Percentiles rank a stretch among this genome's conserved stretches.
phyloP scores from a whole-genome alignment of 2,797 vertebrate species.

The Rhincodon typus region DNA sequence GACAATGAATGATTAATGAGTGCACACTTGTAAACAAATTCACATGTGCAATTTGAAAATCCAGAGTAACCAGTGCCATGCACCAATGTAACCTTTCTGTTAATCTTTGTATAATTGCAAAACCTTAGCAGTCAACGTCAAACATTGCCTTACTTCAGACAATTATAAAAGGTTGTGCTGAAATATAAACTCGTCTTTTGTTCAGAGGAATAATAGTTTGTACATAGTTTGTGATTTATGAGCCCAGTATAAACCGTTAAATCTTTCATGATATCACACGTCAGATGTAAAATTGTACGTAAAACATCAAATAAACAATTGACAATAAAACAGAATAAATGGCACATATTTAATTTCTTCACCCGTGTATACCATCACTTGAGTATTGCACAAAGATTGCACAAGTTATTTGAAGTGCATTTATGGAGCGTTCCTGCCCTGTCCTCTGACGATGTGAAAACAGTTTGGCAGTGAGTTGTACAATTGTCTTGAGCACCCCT shows the following conservation, averaged over 20 bases:
- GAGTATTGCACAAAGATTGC: not conserved
- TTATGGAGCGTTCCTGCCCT: not conserved
- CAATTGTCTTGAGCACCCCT: not conserved
- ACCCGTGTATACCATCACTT: not conserved
- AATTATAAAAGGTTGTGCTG: not conserved
- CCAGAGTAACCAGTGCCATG: not conserved
- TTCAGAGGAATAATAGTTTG: not conserved
- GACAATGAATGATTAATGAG: too few relatives aligned
- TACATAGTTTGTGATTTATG: not conserved
- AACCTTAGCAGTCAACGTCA: not conserved
- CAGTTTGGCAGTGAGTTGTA: not conserved
- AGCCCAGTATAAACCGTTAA: not conserved
- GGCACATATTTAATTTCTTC: not conserved
- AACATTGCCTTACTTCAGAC: not conserved
- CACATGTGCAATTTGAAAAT: not conserved
- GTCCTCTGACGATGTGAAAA: not conserved
- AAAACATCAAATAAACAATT: not conserved
- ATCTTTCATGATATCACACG: not conserved
- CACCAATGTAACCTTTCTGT: not conserved
- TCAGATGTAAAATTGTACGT: not conserved
- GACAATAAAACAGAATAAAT: not conserved
- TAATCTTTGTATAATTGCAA: not conserved
- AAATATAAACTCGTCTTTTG: not conserved
- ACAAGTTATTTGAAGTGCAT: not conserved
- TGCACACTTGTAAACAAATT: too few relatives aligned